These are phyloP conservation scores for Protonemura montana DNA, from an alignment of 2,888 invertebrate species.

Conservation along the genomic window DNA sequence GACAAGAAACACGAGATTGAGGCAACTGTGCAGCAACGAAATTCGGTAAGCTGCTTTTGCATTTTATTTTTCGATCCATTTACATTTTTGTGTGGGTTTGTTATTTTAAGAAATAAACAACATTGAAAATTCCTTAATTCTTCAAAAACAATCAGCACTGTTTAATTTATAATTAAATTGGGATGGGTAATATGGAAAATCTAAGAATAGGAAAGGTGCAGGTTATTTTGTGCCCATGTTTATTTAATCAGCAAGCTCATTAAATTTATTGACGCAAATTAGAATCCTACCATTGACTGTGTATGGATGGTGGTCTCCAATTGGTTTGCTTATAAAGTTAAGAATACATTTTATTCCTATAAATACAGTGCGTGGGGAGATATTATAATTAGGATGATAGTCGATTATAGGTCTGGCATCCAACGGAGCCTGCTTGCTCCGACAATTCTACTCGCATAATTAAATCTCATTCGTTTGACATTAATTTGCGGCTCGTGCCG, in stretches of 20 bases:
- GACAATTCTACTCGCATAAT: not conserved
- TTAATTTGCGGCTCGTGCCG: not conserved
- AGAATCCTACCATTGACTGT: too few relatives aligned
- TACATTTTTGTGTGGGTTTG: not conserved
- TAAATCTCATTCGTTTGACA: not conserved
- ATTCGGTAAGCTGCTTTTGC: conserved; percentile 25
- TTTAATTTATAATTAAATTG: not conserved
- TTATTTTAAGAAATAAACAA: not conserved
- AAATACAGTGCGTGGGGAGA: not conserved
- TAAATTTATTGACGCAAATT: not conserved
- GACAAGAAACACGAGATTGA: conserved; percentile 30
- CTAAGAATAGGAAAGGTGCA: not conserved
- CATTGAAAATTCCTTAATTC: not conserved
- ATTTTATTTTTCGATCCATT: not conserved
- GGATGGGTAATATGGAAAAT: not conserved
- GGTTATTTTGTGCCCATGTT: not conserved
- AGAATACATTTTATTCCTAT: not conserved
- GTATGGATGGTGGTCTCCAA: too few relatives aligned
- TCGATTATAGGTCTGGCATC: not conserved
- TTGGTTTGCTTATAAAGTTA: not conserved
- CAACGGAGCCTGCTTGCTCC: not conserved
- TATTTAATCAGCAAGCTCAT: not conserved
- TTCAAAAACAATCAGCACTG: not conserved
- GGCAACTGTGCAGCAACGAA: not conserved
- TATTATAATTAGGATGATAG: not conserved